Base-by-base conservation (phyloP, 2,888 invertebrate genomes). In the Galerucella calmariensis region DNA sequence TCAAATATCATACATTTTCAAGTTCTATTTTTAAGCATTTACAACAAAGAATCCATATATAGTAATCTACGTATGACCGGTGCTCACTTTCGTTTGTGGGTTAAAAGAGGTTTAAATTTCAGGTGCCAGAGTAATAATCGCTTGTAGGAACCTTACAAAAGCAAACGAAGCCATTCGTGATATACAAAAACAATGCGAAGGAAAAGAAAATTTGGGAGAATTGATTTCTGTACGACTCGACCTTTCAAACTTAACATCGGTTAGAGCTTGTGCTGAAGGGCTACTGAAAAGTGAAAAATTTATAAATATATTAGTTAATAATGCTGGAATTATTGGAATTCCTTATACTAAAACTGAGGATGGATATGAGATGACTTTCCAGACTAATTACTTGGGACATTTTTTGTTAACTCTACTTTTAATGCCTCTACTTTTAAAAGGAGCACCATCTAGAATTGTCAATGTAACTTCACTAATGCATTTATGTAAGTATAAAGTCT, bases 281-380 rank as follows among this genome's bases (percentile, higher is more conserved):
- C 10, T 75, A n/a, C 24, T 72, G 1, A 58, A 72, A 24, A 65
- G 24, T 12, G 75, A 72, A 27, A 62, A 56, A 9, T 16, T 46
- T 12, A 68, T 75, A 8, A 72, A 75, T 44, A 35, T 75, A 16
- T 61, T 75, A 51, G 68, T 75, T 1, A 94, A 94, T 81, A 94
- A 94, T 85, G 93, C 93, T 6, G 94, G 94, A 0, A 92, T 93
- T 92, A 92, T 93, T 92, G 89, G 90, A 85, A 91, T 91, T 69
- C 92, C 92, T 0, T 87, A 89, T 70, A 87, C 89, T 0, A 86
- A 88, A 69, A 92, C 93, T 0, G 90, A 89, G 65, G 93, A 94
- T 80, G 93, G 92, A 0, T 90, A 91, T 79, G 93, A 94, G 85
- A 88, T 88, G 69, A 93, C 93, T 76, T 87, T 94, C 12, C 93